Evolutionary conservation across 1,140 invertebrate genomes (phyloP).

Genomic region (Microvelia longipes): DNA sequence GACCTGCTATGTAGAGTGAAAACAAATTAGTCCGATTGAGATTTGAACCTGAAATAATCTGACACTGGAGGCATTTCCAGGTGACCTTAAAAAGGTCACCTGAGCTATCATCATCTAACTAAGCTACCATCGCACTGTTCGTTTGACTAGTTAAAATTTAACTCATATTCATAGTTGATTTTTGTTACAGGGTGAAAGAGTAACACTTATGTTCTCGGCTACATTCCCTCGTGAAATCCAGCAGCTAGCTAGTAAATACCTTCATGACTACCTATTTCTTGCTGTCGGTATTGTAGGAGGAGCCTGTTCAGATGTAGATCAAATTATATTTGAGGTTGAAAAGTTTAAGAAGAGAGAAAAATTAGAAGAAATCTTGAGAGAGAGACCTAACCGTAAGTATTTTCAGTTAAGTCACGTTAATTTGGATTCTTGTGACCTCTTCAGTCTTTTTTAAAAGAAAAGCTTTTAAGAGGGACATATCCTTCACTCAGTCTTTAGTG

Average conservation of each 20-base stretch:
- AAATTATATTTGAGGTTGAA: constrained; percentile 56
- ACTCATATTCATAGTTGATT: neutral
- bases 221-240: constrained; percentile 99
- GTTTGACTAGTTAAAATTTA: neutral
- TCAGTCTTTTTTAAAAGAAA: no score
- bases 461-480: no score
- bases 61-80: no score
- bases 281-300: constrained; percentile 94
- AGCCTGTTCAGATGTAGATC: constrained; percentile 77
- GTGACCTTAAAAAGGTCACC: no score
- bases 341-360: constrained; percentile 47
- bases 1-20: no score
- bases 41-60: no score
- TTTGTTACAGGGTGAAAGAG: constrained; percentile 50
- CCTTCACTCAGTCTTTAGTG: no score
- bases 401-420: no score
- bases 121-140: no score
- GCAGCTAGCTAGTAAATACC: constrained; percentile 86
- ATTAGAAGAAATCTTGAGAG: constrained; percentile 46
- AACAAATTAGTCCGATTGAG: no score
- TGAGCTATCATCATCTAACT: no score
- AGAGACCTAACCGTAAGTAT: neutral
- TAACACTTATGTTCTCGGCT: constrained; percentile 98
- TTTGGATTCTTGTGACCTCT: no score
- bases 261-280: constrained; percentile 96